These are phyloP conservation scores for Drosophila carrolli DNA, from an alignment of 1,140 invertebrate species.

Conservation along the genomic window DNA sequence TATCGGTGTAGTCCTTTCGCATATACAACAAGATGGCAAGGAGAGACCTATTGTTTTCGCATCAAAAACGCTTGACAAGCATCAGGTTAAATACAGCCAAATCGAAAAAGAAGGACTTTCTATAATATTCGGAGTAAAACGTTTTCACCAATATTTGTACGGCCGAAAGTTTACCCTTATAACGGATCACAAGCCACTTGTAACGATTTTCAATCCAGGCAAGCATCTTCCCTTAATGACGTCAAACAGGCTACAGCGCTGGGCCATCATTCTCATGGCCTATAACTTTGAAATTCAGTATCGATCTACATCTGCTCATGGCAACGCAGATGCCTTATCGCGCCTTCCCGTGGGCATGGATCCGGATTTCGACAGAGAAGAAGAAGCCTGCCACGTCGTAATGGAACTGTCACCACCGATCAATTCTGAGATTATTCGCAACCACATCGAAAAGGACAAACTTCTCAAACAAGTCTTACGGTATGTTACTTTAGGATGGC, in stretches of 20 bases:
- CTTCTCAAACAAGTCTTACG: not conserved
- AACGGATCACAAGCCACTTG: constrained; percentile 6
- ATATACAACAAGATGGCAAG: not conserved
- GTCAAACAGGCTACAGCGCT: constrained; percentile 3
- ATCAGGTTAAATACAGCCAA: not conserved
- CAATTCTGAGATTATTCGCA: not conserved
- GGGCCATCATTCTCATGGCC: constrained; percentile 3
- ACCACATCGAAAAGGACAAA: not conserved
- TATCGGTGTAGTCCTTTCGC: not conserved
- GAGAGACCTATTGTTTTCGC: constrained; percentile 7
- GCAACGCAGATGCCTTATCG: constrained; percentile 4
- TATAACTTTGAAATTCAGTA: not conserved
- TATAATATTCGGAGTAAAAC: constrained; percentile 9
- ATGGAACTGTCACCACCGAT: not conserved
- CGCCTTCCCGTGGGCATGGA: not conserved
- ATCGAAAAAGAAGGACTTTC: not conserved
- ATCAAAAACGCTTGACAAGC: constrained; percentile 2
- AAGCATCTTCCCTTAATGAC: constrained; percentile 9
- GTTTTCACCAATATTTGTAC: constrained; percentile 16
- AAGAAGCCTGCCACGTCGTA: not conserved
- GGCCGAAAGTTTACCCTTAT: constrained; percentile 2
- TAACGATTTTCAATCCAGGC: constrained; percentile 6
- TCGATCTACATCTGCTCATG: constrained; percentile 6
- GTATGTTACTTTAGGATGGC: not conserved
- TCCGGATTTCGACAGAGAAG: constrained; percentile 3